Conservation (phyloP, 1,140 invertebrate species). For the Aporrectodea caliginosa region DNA sequence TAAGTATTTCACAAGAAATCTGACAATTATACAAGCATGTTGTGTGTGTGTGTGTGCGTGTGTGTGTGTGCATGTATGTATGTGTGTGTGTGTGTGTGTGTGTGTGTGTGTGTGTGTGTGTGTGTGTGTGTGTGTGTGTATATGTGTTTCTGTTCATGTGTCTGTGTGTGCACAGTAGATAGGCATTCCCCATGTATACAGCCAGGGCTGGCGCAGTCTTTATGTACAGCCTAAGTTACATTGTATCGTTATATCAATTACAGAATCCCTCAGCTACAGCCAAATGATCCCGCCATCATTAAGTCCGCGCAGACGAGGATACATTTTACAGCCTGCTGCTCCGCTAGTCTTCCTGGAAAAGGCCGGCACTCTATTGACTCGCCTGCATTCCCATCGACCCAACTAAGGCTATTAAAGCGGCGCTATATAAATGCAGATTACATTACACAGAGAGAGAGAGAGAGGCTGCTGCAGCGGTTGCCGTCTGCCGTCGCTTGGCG, state of each 20-base stretch:
- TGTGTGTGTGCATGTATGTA: conserved; percentile 33
- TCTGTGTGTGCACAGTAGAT: not conserved
- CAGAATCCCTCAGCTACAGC: not conserved
- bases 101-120: not conserved
- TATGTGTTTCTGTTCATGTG: not conserved
- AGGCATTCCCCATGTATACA: too few species aligned
- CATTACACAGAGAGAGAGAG: not conserved
- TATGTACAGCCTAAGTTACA: too few species aligned
- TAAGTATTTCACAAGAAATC: too few species aligned
- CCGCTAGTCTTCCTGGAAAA: not conserved
- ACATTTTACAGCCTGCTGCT: not conserved
- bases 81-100: conserved; percentile 30
- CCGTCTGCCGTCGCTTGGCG: not conserved
- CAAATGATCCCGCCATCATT: not conserved
- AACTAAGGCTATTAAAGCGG: not conserved
- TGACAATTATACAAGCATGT: too few species aligned
- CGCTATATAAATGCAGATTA: not conserved
- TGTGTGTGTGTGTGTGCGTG: conserved; percentile 34
- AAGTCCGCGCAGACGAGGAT: not conserved
- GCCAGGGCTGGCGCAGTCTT: too few species aligned
- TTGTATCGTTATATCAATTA: too few species aligned
- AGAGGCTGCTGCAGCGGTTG: not conserved
- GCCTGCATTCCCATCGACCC: not conserved
- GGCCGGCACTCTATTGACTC: too few species aligned
- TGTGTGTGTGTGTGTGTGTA: not conserved